phyloP scores from a whole-genome alignment of 2,113 vertebrate species.

The Vulpes lagopus region DNA sequence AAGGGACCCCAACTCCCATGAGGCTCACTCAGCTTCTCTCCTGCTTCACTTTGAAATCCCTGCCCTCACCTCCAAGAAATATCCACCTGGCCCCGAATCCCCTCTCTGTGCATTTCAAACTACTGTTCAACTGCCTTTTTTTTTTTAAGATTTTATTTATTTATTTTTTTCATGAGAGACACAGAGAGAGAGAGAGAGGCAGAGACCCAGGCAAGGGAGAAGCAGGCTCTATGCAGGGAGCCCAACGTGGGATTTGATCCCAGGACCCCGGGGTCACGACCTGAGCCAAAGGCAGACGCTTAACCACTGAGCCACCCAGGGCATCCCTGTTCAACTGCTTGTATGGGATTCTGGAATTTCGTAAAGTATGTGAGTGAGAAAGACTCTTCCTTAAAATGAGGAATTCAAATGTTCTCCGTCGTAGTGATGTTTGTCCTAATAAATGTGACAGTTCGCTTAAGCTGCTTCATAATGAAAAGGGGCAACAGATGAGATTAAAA shows the following conservation, averaged over 20 bases:
- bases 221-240: no score
- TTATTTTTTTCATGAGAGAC: no score
- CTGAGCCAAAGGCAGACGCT: no score
- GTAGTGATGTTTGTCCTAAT: neutral
- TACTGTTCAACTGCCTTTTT: neutral
- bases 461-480: neutral
- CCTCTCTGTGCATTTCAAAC: neutral
- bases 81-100: neutral
- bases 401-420: neutral
- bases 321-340: no score
- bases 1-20: neutral
- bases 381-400: neutral
- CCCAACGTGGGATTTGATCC: no score
- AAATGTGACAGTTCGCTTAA: neutral
- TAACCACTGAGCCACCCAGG: no score
- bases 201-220: no score
- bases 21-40: neutral
- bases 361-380: conserved; percentile 23
- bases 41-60: neutral
- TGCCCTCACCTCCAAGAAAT: neutral
- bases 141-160: no score
- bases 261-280: no score
- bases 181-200: no score
- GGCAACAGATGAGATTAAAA: neutral
- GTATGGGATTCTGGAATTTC: neutral